Percentiles rank a stretch among this genome's conserved stretches.
phyloP scores from a whole-genome alignment of 2,113 vertebrate genomes.

The Paraplagusia blochii region DNA sequence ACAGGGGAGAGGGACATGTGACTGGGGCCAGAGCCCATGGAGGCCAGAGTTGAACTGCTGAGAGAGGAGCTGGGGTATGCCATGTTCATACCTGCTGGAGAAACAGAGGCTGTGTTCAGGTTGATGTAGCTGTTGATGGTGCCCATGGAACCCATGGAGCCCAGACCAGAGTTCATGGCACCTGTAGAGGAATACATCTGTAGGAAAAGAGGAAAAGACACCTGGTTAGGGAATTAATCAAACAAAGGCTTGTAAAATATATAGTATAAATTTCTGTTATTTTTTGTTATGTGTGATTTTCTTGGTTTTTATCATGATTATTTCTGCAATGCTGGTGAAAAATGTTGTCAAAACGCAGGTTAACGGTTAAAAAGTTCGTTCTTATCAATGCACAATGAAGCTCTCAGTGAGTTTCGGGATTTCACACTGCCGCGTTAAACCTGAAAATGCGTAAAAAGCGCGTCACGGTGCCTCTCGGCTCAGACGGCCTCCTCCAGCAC shows the following conservation, averaged over 20 bases:
- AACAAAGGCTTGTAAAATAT: too few species aligned
- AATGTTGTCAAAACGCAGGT: not conserved
- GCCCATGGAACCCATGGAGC: slow-evolving; percentile 81
- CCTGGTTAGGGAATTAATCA: slow-evolving; percentile 7
- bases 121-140: slow-evolving; percentile 89
- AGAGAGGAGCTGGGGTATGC: slow-evolving; percentile 73
- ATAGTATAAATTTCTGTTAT: too few species aligned
- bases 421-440: slow-evolving; percentile 68
- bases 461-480: slow-evolving; percentile 60
- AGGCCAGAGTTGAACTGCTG: slow-evolving; percentile 66
- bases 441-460: slow-evolving; percentile 72
- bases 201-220: slow-evolving; percentile 12
- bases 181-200: slow-evolving; percentile 85
- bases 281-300: too few species aligned
- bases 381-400: slow-evolving; percentile 73
- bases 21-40: slow-evolving; percentile 71
- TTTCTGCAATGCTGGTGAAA: not conserved
- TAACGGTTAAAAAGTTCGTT: slow-evolving; percentile 29
- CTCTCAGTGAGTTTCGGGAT: slow-evolving; percentile 65
- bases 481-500: slow-evolving; percentile 41
- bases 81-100: slow-evolving; percentile 79
- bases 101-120: slow-evolving; percentile 78
- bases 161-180: slow-evolving; percentile 78
- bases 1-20: slow-evolving; percentile 79
- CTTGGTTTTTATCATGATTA: too few species aligned